These are phyloP conservation scores for Tetropium fuscum DNA, from an alignment of 2,888 invertebrate species.

Conservation along the genomic window DNA sequence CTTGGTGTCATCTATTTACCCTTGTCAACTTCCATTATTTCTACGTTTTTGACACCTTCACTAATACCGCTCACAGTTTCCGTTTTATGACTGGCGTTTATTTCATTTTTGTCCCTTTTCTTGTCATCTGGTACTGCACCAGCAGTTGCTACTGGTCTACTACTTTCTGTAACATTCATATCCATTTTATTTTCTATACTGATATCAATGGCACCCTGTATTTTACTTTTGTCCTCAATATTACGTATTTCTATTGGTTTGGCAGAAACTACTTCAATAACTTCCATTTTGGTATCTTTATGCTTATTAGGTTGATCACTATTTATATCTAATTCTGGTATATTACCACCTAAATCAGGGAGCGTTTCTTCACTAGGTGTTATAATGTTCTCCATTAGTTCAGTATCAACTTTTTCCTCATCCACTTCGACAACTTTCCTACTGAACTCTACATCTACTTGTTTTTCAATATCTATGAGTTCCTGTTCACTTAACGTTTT, in stretches of 20 bases:
- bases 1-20: not conserved
- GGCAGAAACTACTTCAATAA: too few species aligned
- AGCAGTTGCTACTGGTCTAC: not conserved
- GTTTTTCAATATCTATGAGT: slow-evolving; percentile 36
- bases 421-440: slow-evolving; percentile 29
- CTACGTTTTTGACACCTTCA: too few species aligned
- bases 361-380: slow-evolving; percentile 9
- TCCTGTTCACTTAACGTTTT: slow-evolving; percentile 41
- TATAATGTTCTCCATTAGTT: slow-evolving; percentile 35
- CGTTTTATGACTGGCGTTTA: not conserved
- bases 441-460: slow-evolving; percentile 39
- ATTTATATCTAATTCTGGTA: slow-evolving; percentile 31
- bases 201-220: too few species aligned
- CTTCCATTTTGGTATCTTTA: slow-evolving; percentile 2
- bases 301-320: slow-evolving; percentile 13
- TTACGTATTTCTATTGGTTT: slow-evolving; percentile 3
- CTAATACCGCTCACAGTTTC: not conserved
- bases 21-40: slow-evolving; percentile 14
- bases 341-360: slow-evolving; percentile 36
- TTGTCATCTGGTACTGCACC: not conserved
- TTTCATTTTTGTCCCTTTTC: not conserved
- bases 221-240: not conserved
- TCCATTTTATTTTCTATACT: too few species aligned
- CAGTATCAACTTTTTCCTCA: slow-evolving; percentile 39
- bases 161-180: not conserved